A percentile compares a stretch with the other conserved stretches of the same genome.
phyloP scores from a whole-genome alignment of 2,113 vertebrate species.

The Catharus bicknelli region DNA sequence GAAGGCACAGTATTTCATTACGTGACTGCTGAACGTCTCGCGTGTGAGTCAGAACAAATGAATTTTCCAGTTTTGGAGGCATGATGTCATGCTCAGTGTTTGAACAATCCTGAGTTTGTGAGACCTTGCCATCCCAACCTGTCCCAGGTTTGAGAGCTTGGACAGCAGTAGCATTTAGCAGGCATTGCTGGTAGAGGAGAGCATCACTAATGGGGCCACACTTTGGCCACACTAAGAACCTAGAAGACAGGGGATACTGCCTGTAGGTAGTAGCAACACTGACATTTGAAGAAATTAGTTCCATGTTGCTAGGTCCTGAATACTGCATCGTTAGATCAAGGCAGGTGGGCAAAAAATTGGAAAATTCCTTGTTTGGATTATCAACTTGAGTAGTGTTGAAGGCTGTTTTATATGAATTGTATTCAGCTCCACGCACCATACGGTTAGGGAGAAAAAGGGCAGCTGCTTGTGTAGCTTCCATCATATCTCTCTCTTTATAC shows the following conservation, averaged over 20 bases:
- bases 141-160: conserved; percentile 87
- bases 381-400: conserved; percentile 79
- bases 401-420: conserved; percentile 86
- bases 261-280: conserved; percentile 94
- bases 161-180: conserved; percentile 86
- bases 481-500: conserved; percentile 93
- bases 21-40: conserved; percentile 66
- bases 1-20: conserved; percentile 66
- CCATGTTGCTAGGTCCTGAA: conserved; percentile 85
- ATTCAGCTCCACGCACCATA: conserved; percentile 86
- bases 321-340: conserved; percentile 91
- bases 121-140: conserved; percentile 84
- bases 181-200: conserved; percentile 91
- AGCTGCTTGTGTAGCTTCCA: conserved; percentile 87
- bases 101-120: conserved; percentile 81
- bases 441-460: conserved; percentile 85
- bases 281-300: conserved; percentile 95
- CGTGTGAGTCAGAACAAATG: conserved; percentile 67
- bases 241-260: conserved; percentile 87
- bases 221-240: conserved; percentile 93
- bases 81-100: conserved; percentile 71
- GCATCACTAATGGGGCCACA: conserved; percentile 84
- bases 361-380: conserved; percentile 84
- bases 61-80: conserved; percentile 80
- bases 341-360: conserved; percentile 85